These are phyloP conservation scores for Crioceris asparagi DNA, from an alignment of 2,888 invertebrate genomes.

Conservation along the genomic window DNA sequence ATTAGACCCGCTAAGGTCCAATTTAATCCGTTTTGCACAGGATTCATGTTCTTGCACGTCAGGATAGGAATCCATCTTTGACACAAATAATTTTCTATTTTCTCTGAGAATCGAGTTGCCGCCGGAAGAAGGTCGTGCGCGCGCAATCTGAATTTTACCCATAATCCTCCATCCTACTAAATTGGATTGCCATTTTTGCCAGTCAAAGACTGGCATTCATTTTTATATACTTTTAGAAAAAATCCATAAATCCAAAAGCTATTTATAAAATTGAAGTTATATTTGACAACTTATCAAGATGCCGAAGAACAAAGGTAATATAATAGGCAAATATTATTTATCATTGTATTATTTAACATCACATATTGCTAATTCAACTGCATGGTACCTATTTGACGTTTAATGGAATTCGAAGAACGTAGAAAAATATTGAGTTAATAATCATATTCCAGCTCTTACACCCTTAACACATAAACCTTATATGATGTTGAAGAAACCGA, in stretches of 20 bases:
- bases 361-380: too few species aligned
- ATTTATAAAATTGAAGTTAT: slow-evolving; percentile 18
- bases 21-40: slow-evolving; percentile 36
- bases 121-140: slow-evolving; percentile 26
- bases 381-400: too few species aligned
- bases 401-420: too few species aligned
- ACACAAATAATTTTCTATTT: slow-evolving; percentile 34
- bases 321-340: not conserved
- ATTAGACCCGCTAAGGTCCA: slow-evolving; percentile 31
- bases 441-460: too few species aligned
- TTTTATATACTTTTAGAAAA: too few species aligned
- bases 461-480: too few species aligned
- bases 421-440: too few species aligned
- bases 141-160: slow-evolving; percentile 20
- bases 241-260: too few species aligned
- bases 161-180: slow-evolving; percentile 16
- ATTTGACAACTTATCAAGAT: slow-evolving; percentile 29
- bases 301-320: slow-evolving; percentile 51
- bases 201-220: too few species aligned
- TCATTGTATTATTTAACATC: too few species aligned
- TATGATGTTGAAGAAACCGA: too few species aligned
- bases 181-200: too few species aligned
- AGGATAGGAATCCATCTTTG: slow-evolving; percentile 40
- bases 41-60: slow-evolving; percentile 38
- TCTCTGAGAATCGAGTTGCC: not conserved